phyloP scores from a whole-genome alignment of 2,888 invertebrate genomes.

The Troilus luridus region DNA sequence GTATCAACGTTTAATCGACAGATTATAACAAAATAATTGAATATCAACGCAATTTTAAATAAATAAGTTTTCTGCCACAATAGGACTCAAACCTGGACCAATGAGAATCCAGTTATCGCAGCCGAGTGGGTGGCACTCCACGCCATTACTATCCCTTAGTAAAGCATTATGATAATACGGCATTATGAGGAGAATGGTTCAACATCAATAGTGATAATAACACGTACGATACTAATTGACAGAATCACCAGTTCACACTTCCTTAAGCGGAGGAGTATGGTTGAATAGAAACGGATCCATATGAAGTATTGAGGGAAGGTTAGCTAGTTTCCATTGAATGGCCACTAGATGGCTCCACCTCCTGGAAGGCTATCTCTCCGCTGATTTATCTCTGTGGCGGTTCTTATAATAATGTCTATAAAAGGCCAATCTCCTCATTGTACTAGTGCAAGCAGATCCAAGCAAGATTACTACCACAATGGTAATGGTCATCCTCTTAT shows the following conservation, averaged over 20 bases:
- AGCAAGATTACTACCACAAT: slow-evolving; percentile 44
- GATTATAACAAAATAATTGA: no score
- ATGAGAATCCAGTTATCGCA: no score
- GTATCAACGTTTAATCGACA: no score
- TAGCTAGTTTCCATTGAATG: slow-evolving; percentile 47
- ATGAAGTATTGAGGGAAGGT: slow-evolving; percentile 12
- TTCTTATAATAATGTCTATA: slow-evolving; percentile 54
- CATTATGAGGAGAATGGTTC: neutral
- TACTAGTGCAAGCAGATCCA: neutral
- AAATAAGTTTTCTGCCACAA: no score
- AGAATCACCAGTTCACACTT: slow-evolving; percentile 3
- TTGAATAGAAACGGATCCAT: slow-evolving; percentile 5
- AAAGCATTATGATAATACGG: neutral
- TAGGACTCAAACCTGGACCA: no score
- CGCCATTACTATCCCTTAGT: neutral
- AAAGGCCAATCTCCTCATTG: slow-evolving; percentile 55
- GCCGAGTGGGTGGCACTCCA: no score
- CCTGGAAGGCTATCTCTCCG: slow-evolving; percentile 54
- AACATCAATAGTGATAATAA: neutral
- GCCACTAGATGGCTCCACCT: slow-evolving; percentile 50
- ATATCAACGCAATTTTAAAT: no score
- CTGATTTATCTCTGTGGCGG: slow-evolving; percentile 45
- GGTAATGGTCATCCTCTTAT: slow-evolving; percentile 45
- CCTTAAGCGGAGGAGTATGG: neutral
- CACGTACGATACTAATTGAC: neutral